Evolutionary conservation across 2,113 vertebrate species (phyloP), one percentile per base, ranked within the genome.

Genomic region (Laticauda colubrina): DNA sequence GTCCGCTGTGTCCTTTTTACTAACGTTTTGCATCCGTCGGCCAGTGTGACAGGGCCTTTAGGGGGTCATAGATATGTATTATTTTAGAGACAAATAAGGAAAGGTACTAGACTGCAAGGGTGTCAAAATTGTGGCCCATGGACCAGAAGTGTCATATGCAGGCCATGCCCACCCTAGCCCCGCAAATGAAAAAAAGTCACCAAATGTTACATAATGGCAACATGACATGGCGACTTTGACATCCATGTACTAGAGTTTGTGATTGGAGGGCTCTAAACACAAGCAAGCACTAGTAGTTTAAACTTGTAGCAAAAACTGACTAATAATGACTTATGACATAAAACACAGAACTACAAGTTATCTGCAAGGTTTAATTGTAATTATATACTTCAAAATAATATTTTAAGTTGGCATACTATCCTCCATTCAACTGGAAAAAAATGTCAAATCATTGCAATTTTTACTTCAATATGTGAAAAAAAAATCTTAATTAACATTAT

Each of bases 391-490:
- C 20, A 56, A 21, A 93, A 89, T 86, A 90, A 26, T 54, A 89
- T 95, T 69, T 15, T 90, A 94, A 96, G 24, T 55, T 88, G 91
- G 34, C 57, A 23, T 2, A 3, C 4, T 57, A 64, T 87, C 94
- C 95, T 95, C 88, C 15, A 24, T 90, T 95, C 57, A 51, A 85
- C 26, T 94, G 87, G 93, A 64, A 90, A 94, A 94, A 94, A 12
- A 61, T 93, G 3, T 39, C 93, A 24, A 92, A 95, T 95, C 92
- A 92, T 92, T 86, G 92, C 94, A 96, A n/a, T 89, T 64, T n/a
- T 51, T 81, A 55, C 51, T 93, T 96, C 53, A 64, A 95, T 64
- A 34, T 94, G 94, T 34, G 75, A 39, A n/a, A 96, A n/a, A 96
- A 3, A 26, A 94, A 93, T 29, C 92, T 89, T 10, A 93, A 89